phyloP scores from a whole-genome alignment of 2,888 invertebrate species.

The Baccha elongata region DNA sequence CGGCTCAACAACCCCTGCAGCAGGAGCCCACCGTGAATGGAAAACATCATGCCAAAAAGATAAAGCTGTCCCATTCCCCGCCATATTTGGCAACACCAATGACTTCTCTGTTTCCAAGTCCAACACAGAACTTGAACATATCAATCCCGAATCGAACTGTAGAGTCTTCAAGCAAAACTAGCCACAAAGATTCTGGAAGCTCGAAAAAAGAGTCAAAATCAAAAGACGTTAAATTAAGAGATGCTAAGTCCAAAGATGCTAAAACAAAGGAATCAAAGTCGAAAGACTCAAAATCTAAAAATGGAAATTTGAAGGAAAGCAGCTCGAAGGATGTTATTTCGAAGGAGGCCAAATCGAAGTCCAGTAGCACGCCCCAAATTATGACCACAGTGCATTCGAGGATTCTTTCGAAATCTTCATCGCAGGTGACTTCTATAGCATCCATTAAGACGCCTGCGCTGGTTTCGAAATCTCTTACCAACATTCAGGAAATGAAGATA shows the following conservation, averaged over 20 bases:
- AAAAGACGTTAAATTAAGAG: slow-evolving; percentile 5
- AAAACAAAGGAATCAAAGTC: slow-evolving; percentile 28
- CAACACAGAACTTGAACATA: slow-evolving; percentile 47
- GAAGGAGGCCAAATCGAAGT: slow-evolving; percentile 38
- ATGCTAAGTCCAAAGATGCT: background rate
- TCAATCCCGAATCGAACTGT: slow-evolving; percentile 77
- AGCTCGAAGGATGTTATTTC: background rate
- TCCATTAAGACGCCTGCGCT: slow-evolving; percentile 33
- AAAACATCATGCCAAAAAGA: slow-evolving; percentile 47
- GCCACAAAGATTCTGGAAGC: slow-evolving; percentile 35
- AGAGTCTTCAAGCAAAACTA: slow-evolving; percentile 77
- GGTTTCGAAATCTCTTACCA: slow-evolving; percentile 74
- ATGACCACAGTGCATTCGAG: slow-evolving; percentile 55
- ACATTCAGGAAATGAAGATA: slow-evolving; percentile 76
- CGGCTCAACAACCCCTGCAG: slow-evolving; percentile 31
- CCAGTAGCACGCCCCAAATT: slow-evolving; percentile 35
- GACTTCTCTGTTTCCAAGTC: background rate
- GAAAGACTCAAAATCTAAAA: slow-evolving; percentile 21
- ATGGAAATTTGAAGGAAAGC: background rate
- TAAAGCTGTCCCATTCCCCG: slow-evolving; percentile 30
- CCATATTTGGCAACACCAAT: slow-evolving; percentile 10
- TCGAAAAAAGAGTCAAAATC: slow-evolving; percentile 37
- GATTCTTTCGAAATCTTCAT: slow-evolving; percentile 33
- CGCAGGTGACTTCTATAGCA: slow-evolving; percentile 36
- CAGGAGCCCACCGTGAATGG: slow-evolving; percentile 51